A percentile compares a stretch with the other conserved stretches of the same genome.
Conservation (phyloP, 2,888 invertebrate genomes). For the Xanthorhoe spadicearia region DNA sequence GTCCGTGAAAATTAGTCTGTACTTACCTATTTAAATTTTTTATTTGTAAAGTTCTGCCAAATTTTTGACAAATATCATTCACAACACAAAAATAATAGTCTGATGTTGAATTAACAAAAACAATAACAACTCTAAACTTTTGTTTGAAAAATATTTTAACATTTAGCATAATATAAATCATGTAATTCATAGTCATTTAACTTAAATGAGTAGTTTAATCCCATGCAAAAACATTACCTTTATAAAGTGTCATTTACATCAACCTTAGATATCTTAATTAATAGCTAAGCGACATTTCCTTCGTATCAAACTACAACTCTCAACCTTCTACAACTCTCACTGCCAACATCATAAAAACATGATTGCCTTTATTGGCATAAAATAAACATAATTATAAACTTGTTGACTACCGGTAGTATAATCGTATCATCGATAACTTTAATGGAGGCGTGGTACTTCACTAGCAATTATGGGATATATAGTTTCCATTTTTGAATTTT, state of each 20-base stretch:
- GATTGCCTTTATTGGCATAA: constrained; percentile 36
- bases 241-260: constrained; percentile 14
- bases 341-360: constrained; percentile 36
- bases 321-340: constrained; percentile 17
- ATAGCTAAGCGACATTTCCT: constrained; percentile 25
- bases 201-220: no score
- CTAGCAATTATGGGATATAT: constrained; percentile 64
- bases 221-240: neutral
- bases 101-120: no score
- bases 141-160: no score
- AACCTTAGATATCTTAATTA: constrained; percentile 14
- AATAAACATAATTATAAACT: constrained; percentile 38
- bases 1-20: no score
- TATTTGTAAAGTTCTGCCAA: no score
- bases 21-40: no score
- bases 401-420: constrained; percentile 37
- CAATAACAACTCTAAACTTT: no score
- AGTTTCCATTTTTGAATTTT: constrained; percentile 42
- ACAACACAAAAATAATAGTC: no score
- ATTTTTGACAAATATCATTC: no score
- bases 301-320: constrained; percentile 19
- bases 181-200: neutral
- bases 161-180: no score
- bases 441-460: constrained; percentile 54
- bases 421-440: constrained; percentile 51